Conservation (phyloP, 1,140 invertebrate genomes). For the Brachionus plicatilis region DNA sequence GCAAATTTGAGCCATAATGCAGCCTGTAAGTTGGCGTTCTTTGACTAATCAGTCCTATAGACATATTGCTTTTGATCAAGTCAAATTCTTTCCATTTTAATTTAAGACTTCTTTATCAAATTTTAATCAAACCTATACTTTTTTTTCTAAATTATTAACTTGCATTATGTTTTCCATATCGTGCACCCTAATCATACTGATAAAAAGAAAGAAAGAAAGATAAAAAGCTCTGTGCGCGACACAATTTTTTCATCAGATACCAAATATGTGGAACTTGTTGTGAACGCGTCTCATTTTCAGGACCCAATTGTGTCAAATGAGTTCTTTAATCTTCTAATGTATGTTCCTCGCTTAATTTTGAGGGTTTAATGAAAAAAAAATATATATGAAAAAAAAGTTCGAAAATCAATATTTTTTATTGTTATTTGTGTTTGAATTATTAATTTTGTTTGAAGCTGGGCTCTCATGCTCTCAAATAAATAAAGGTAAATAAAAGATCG, state of each 20-base stretch:
- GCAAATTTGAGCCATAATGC: not conserved
- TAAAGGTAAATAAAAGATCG: not conserved
- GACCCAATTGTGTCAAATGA: not conserved
- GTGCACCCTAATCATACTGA: not conserved
- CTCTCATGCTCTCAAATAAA: not conserved
- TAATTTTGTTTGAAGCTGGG: not conserved
- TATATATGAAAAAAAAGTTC: not conserved
- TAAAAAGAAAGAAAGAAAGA: not conserved
- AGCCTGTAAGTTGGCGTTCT: not conserved
- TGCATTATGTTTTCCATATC: not conserved
- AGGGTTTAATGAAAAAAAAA: not conserved
- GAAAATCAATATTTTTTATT: conserved; percentile 24
- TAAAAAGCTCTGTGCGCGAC: not conserved
- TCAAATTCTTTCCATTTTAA: not conserved
- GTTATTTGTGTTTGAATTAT: conserved; percentile 16
- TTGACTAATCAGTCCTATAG: not conserved
- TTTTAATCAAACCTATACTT: not conserved
- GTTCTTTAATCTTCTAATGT: not conserved
- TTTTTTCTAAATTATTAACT: not conserved
- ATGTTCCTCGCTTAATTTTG: not conserved
- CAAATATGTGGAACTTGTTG: not conserved
- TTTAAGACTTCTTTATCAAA: not conserved
- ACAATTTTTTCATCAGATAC: not conserved
- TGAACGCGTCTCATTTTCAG: not conserved
- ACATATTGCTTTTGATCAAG: not conserved